Evolutionary conservation across 1,140 invertebrate species (phyloP).

Genomic region (Druon quercuslanigerum): DNA sequence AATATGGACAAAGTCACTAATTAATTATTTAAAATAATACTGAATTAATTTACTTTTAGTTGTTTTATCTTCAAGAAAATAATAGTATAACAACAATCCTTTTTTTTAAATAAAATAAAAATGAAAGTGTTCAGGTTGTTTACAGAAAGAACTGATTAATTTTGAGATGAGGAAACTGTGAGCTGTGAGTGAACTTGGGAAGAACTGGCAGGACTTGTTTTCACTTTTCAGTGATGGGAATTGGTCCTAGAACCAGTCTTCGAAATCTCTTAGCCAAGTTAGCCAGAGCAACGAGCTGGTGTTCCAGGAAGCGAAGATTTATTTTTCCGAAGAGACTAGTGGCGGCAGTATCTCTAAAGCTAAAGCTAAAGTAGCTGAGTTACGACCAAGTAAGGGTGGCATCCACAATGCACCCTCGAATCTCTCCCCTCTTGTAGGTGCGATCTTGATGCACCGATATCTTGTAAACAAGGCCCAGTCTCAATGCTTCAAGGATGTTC

Average conservation of each 20-base stretch:
- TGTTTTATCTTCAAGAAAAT: no score
- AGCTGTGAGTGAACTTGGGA: not conserved
- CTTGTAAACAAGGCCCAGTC: slow-evolving; percentile 5
- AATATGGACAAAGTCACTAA: no score
- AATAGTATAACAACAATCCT: no score
- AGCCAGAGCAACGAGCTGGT: slow-evolving; percentile 40
- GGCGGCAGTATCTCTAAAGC: slow-evolving; percentile 13
- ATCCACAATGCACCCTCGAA: slow-evolving; percentile 51
- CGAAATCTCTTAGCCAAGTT: slow-evolving; percentile 5
- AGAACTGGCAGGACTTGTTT: slow-evolving; percentile 25
- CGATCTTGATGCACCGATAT: slow-evolving; percentile 27
- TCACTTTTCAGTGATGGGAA: slow-evolving; percentile 16
- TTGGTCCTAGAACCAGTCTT: slow-evolving; percentile 11
- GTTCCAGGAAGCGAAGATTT: slow-evolving; percentile 70
- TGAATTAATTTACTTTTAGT: no score
- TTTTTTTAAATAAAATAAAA: not conserved
- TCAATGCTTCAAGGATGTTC: slow-evolving; percentile 24
- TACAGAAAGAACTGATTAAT: slow-evolving; percentile 30
- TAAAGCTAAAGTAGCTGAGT: slow-evolving; percentile 65
- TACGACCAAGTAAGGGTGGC: slow-evolving; percentile 65
- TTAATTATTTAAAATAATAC: no score
- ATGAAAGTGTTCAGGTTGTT: slow-evolving; percentile 34
- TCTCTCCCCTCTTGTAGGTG: slow-evolving; percentile 14
- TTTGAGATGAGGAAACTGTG: not conserved
- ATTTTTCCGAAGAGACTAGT: slow-evolving; percentile 70